Evolutionary conservation across 2,113 vertebrate genomes (phyloP).

Genomic region (Macrotis lagotis): DNA sequence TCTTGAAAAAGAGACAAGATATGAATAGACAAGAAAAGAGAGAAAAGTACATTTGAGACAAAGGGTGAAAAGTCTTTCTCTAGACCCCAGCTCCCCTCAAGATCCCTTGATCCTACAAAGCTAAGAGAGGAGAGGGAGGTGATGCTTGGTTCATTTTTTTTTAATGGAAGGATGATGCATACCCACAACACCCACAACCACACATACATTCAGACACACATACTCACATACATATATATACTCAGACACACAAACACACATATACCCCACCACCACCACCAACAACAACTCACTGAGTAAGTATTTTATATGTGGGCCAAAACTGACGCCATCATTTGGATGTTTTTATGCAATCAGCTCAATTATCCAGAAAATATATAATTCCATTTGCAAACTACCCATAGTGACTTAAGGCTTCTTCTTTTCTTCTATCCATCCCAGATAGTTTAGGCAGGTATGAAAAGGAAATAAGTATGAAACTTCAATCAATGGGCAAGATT

Average conservation of each 20-base stretch:
- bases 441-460: constrained; percentile 25
- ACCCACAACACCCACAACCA: too few relatives aligned
- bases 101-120: background rate
- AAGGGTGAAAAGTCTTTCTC: background rate
- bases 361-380: constrained; percentile 6
- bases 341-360: constrained; percentile 32
- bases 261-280: too few relatives aligned
- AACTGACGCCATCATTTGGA: background rate
- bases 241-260: too few relatives aligned
- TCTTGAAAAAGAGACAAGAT: background rate
- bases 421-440: constrained; percentile 23
- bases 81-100: background rate
- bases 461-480: background rate
- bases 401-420: background rate
- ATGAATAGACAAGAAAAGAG: background rate
- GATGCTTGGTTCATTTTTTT: background rate
- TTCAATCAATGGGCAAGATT: background rate
- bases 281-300: too few relatives aligned
- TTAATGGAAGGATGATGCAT: background rate
- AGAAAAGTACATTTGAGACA: background rate
- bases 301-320: background rate
- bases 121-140: background rate
- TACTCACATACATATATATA: background rate
- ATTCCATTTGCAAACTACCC: background rate
- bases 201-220: background rate